Evolutionary conservation across 1,140 invertebrate species (phyloP), one percentile per base, ranked within the genome.

Genomic region (Centruroides vittatus): DNA sequence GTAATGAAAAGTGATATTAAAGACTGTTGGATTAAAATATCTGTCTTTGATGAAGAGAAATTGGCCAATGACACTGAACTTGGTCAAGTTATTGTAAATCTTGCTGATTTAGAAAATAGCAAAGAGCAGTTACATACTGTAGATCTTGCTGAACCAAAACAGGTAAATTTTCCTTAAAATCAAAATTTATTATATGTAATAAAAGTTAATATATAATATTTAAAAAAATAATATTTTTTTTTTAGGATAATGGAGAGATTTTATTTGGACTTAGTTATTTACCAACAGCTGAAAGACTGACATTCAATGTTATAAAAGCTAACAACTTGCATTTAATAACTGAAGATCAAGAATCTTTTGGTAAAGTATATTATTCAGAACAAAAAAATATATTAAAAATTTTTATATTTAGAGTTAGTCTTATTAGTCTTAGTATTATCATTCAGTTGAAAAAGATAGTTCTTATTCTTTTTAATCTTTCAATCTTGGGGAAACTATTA

Each of bases 241-340:
- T 62, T 47, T 59, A 74, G 73, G 67, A 69, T 46, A 64, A 67
- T 61, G 79, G 79, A 23, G 78, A 77, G 53, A 71, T 81, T 66
- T 67, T 79, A 48, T 71, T 80, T 65, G 78, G 76, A 3, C 60
- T 80, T 60, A 80, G 77, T 70, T 80, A 77, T 68, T 71, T 81
- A 61, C 79, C 79, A n/a, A 81, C 79, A 11, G 78, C 79, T 7
- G 75, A 79, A 71, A 71, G 79, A 60, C 69, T 80, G 61, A 76
- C 78, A 41, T 73, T 81, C 58, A 78, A 73, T 58, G 70, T 80
- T 47, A 73, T 78, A 59, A 78, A 78, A 68, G 64, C 76, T 11
- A 74, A 73, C 13, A 74, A 78, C 67, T 68, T 80, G 58, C 64
- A 64, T 49, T 64, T 72, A 7, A 61, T 70, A 47, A 68, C 73